Base-by-base conservation (phyloP, 2,797 vertebrate genomes). In the Sitta carolinensis region DNA sequence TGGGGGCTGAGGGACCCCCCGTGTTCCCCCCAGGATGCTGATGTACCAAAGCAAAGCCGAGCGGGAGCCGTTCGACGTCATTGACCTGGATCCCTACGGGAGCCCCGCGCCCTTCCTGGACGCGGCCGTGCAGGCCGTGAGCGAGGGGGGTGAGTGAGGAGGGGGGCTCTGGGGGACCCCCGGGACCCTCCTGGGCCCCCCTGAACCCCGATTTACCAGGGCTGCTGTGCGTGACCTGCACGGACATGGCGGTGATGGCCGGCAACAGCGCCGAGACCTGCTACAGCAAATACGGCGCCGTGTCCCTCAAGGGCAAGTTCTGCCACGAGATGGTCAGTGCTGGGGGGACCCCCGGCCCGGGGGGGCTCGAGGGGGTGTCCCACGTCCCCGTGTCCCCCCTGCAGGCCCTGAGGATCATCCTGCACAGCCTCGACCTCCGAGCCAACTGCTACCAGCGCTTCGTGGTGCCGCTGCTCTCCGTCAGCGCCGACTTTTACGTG, bases 231-330 rank as follows among this genome's bases (percentile, higher is more conserved):
- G 87, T 99, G 78, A 99, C 99, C 0, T 99, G 99, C 93, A 99
- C 99, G 1, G 99, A 99, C 98, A 99, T 99, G 99, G 99, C 98
- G 0, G 99, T 99, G 89, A 97, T 99, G 98, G 99, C 99, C 0
- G 99, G 99, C 50, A 99, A 99, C 97, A 98, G 97, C 1, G 97
- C 98, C 0, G 99, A 99, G 96, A 99, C 99, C 0, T 99, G 99
- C 89, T 99, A 99, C 97, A 98, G 98, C 97, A 99, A 99, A 94
- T 99, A 99, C 1, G 98, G 99, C 7, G 98, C 99, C 4, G 93
- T 99, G 95, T 99, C 99, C 82, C 97, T 99, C 96, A 99, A 99
- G 97, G 97, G 98, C 95, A 98, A 97, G 62, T 99, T 98, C 97
- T 99, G 99, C 90, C 99, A 99, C 6, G 99, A 99, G 96, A 99